Evolutionary conservation across 1,140 invertebrate species (phyloP).

Genomic region (Yoshiicerus persimilis): DNA sequence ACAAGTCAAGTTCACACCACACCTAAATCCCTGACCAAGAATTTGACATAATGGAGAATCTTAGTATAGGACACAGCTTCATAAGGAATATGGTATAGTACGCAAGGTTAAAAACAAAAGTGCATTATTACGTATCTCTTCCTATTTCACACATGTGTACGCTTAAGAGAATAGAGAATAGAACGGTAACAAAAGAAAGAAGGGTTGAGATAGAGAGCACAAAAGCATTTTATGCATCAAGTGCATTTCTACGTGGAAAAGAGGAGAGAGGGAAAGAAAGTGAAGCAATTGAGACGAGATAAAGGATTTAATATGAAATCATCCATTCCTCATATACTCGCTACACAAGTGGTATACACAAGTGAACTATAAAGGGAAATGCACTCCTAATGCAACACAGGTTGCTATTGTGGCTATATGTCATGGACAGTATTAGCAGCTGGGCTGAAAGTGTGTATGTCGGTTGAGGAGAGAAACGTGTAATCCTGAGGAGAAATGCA

Average conservation of each 20-base stretch:
- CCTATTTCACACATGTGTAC: no score
- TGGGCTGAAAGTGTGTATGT: no score
- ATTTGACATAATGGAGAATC: background rate
- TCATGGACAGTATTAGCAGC: no score
- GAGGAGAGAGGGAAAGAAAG: background rate
- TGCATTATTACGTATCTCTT: no score
- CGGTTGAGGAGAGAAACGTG: no score
- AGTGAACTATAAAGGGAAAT: no score
- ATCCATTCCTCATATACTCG: background rate
- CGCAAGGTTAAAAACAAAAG: background rate
- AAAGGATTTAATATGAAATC: background rate
- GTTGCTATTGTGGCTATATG: no score
- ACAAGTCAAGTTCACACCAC: conserved; percentile 18
- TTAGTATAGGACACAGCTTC: background rate
- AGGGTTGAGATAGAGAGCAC: background rate
- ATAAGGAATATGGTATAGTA: background rate
- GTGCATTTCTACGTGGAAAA: background rate
- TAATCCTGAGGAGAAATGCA: background rate
- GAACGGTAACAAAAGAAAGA: background rate
- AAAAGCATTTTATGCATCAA: background rate
- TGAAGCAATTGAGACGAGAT: background rate
- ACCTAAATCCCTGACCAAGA: background rate
- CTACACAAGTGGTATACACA: no score
- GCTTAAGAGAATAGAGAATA: background rate
- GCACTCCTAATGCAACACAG: no score